Evolutionary conservation across 2,888 invertebrate species (phyloP).

Genomic region (Helicoverpa assulta): DNA sequence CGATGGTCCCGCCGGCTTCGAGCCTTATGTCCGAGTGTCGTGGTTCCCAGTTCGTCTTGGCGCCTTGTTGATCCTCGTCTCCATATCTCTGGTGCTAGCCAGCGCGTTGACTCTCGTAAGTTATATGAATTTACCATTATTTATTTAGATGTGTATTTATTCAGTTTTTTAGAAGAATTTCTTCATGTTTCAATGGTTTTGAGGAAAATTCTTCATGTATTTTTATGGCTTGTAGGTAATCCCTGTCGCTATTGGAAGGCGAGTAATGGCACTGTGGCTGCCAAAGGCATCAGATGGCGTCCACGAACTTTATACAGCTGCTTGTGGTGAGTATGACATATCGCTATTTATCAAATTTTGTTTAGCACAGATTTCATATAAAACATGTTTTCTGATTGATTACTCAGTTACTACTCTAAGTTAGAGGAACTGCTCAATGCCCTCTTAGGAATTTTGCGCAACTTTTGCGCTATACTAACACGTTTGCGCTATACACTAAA

Average conservation of each 20-base stretch:
- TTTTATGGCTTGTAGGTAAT: constrained; percentile 87
- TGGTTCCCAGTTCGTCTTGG: constrained; percentile 94
- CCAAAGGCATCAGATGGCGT: constrained; percentile 92
- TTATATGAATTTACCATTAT: constrained; percentile 22
- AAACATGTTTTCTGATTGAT: too few relatives aligned
- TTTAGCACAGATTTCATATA: neutral
- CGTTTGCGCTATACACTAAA: too few relatives aligned
- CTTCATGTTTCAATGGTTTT: neutral
- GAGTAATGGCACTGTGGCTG: constrained; percentile 96
- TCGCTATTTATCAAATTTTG: neutral
- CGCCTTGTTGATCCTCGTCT: constrained; percentile 93
- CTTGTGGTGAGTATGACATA: constrained; percentile 90
- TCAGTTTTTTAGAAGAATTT: too few relatives aligned
- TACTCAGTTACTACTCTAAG: too few relatives aligned
- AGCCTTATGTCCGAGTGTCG: constrained; percentile 96
- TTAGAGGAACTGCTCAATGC: too few relatives aligned
- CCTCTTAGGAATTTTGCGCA: too few relatives aligned
- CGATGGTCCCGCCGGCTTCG: constrained; percentile 95
- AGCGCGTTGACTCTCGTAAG: constrained; percentile 94
- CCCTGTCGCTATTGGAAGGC: constrained; percentile 97
- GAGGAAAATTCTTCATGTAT: neutral
- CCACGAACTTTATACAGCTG: constrained; percentile 98
- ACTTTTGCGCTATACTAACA: too few relatives aligned
- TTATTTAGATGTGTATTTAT: too few relatives aligned
- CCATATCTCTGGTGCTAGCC: constrained; percentile 95